Conservation (phyloP, 2,797 vertebrate species). For the Molothrus aeneus region DNA sequence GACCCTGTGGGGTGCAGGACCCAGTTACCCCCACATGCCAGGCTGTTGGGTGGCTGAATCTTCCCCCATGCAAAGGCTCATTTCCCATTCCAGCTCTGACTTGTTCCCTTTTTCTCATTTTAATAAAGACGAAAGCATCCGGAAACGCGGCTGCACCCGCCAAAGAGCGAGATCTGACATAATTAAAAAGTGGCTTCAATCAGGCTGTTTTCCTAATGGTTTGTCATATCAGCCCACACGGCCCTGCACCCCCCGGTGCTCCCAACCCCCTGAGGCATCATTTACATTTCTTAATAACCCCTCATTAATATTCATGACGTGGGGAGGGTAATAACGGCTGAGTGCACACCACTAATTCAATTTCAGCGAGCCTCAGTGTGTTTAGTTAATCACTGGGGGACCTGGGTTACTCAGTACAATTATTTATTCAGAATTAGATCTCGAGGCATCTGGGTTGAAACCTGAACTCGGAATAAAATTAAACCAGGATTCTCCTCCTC, state of each 20-base stretch:
- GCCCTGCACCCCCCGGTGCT: slow-evolving; percentile 25
- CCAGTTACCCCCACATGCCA: not conserved
- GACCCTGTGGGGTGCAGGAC: not conserved
- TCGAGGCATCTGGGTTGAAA: slow-evolving; percentile 74
- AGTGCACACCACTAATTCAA: slow-evolving; percentile 80
- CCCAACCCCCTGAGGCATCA: slow-evolving; percentile 74
- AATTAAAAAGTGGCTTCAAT: slow-evolving; percentile 75
- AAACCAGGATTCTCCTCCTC: slow-evolving; percentile 50
- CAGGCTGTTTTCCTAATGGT: slow-evolving; percentile 66
- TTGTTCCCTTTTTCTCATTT: slow-evolving; percentile 66
- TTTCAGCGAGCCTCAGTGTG: slow-evolving; percentile 76
- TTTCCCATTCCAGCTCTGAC: slow-evolving; percentile 70
- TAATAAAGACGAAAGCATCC: slow-evolving; percentile 69
- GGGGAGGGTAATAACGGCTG: slow-evolving; percentile 75
- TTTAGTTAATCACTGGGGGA: slow-evolving; percentile 82
- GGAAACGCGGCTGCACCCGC: slow-evolving; percentile 40
- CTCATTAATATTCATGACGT: slow-evolving; percentile 80
- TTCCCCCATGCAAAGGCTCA: not conserved
- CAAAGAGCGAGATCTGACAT: slow-evolving; percentile 67
- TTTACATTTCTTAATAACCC: slow-evolving; percentile 83
- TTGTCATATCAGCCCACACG: slow-evolving; percentile 65
- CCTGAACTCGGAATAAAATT: slow-evolving; percentile 61
- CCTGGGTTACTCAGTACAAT: slow-evolving; percentile 77
- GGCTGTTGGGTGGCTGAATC: not conserved
- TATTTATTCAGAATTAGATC: slow-evolving; percentile 84